Conservation (phyloP, 2,797 vertebrate species). For the Sandelia bainsii region DNA sequence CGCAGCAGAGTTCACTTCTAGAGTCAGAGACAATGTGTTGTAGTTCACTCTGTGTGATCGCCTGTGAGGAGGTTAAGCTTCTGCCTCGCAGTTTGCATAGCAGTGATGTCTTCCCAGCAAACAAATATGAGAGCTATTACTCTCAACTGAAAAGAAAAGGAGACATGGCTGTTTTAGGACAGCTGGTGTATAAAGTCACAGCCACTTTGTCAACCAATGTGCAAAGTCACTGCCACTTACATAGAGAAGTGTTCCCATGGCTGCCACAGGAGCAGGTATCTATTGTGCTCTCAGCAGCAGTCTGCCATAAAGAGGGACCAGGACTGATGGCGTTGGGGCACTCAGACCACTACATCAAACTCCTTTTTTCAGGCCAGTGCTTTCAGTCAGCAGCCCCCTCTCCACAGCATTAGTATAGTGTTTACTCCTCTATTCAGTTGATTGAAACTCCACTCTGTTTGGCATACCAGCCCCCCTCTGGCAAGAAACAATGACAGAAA, state of each 20-base stretch:
- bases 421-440: conserved; percentile 42
- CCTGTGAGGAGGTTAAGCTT: conserved; percentile 26
- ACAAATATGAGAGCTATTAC: neutral
- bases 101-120: conserved; percentile 14
- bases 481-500: conserved; percentile 35
- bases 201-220: conserved; percentile 4
- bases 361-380: conserved; percentile 16
- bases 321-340: conserved; percentile 49
- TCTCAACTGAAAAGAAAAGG: conserved; percentile 9
- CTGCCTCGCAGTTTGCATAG: conserved; percentile 20
- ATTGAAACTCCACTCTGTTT: conserved; percentile 42
- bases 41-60: conserved; percentile 14
- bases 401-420: neutral
- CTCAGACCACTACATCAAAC: conserved; percentile 41
- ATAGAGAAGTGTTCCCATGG: conserved; percentile 25
- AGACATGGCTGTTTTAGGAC: neutral
- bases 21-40: conserved; percentile 33
- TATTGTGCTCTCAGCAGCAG: conserved; percentile 36
- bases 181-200: neutral
- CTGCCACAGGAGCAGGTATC: conserved; percentile 23
- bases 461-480: conserved; percentile 17
- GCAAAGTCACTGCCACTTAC: conserved; percentile 18
- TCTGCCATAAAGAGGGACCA: conserved; percentile 22
- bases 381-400: conserved; percentile 21
- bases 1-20: conserved; percentile 46